phyloP scores from a whole-genome alignment of 2,113 vertebrate genomes.

The Xiphophorus hellerii region DNA sequence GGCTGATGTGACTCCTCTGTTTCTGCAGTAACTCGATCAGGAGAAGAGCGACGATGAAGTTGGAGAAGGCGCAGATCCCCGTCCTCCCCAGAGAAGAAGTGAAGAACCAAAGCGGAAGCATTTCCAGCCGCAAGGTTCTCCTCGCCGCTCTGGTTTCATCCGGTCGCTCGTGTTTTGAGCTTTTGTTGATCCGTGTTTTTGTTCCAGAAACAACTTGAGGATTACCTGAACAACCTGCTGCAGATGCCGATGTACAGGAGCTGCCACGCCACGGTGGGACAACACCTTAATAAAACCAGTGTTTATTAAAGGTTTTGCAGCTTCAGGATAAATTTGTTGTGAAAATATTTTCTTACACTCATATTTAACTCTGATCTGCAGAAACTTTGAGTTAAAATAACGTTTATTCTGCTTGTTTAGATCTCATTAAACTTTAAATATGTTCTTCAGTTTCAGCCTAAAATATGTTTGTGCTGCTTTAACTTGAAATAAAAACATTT shows the following conservation, averaged over 20 bases:
- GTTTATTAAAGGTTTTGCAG: neutral
- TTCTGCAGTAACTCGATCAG: constrained; percentile 86
- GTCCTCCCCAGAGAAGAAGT: constrained; percentile 84
- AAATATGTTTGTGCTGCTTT: neutral
- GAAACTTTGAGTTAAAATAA: neutral
- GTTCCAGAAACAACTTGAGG: constrained; percentile 93
- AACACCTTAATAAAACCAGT: accelerated
- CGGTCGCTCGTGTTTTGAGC: accelerated
- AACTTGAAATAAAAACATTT: neutral
- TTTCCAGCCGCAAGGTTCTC: constrained; percentile 89
- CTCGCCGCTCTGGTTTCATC: accelerated
- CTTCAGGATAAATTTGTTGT: too few species aligned
- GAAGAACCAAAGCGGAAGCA: constrained; percentile 86
- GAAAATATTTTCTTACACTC: too few species aligned
- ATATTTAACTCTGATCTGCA: too few species aligned
- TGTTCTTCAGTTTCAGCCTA: neutral
- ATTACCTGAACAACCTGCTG: constrained; percentile 93
- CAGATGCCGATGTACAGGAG: constrained; percentile 93
- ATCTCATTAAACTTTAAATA: too few species aligned
- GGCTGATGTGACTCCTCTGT: accelerated
- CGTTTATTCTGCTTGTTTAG: neutral
- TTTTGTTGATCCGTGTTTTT: neutral
- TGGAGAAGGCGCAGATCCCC: constrained; percentile 85
- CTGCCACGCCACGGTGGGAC: constrained; percentile 90
- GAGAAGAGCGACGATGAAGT: constrained; percentile 82